Conservation (phyloP, 2,797 vertebrate species). For the Sebastolobus alascanus region DNA sequence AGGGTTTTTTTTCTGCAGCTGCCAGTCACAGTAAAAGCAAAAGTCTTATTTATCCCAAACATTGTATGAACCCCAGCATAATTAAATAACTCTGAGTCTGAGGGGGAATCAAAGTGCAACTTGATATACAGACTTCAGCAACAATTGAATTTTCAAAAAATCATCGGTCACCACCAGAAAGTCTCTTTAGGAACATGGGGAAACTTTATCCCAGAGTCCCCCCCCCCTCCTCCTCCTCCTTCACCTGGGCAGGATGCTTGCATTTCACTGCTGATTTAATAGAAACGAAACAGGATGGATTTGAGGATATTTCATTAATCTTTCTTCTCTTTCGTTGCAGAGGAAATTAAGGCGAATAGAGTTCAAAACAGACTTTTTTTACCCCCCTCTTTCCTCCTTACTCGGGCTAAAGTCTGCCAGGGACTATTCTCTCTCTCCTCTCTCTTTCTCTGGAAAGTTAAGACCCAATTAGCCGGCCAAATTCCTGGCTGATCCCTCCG, state of each 20-base stretch:
- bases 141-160: conserved; percentile 75
- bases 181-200: conserved; percentile 79
- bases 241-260: conserved; percentile 86
- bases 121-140: conserved; percentile 68
- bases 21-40: conserved; percentile 7
- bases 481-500: conserved; percentile 91
- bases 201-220: conserved; percentile 87
- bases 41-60: conserved; percentile 59
- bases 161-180: conserved; percentile 70
- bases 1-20: conserved; percentile 5
- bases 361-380: conserved; percentile 63
- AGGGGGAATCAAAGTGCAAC: conserved; percentile 68
- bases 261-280: conserved; percentile 98
- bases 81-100: conserved; percentile 67
- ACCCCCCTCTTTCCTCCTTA: conserved; percentile 76
- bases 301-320: conserved; percentile 99
- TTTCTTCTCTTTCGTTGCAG: conserved; percentile 93
- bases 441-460: conserved; percentile 87
- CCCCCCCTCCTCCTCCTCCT: conserved; percentile 56
- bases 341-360: conserved; percentile 96
- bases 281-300: conserved; percentile 98
- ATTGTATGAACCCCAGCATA: conserved; percentile 54
- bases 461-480: conserved; percentile 93
- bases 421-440: conserved; percentile 82
- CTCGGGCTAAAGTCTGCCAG: conserved; percentile 86